Evolutionary conservation across 1,140 invertebrate species (phyloP).

Genomic region (Tribolium madens): DNA sequence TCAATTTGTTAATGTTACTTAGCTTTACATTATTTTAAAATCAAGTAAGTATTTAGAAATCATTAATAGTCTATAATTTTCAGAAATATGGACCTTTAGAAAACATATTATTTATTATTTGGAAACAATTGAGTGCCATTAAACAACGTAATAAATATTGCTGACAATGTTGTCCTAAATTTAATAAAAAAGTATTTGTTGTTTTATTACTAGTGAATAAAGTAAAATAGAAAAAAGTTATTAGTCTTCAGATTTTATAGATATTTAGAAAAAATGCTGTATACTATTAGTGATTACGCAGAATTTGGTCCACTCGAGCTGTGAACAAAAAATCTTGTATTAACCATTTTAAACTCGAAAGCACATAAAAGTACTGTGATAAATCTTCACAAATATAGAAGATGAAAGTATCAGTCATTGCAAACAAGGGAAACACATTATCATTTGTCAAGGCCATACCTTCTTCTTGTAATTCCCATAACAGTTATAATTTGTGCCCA

Average conservation of each 20-base stretch:
- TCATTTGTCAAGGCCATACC: neutral
- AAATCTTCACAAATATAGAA: neutral
- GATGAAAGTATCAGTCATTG: neutral
- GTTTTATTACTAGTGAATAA: too few species aligned
- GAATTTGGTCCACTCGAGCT: too few species aligned
- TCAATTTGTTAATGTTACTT: neutral
- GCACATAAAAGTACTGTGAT: neutral
- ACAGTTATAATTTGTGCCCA: neutral
- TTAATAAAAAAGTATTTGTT: too few species aligned
- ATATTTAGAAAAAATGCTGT: too few species aligned
- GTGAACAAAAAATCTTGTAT: too few species aligned
- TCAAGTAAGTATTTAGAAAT: neutral
- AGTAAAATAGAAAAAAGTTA: too few species aligned
- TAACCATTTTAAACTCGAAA: neutral
- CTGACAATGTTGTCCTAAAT: too few species aligned
- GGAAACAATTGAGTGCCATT: neutral
- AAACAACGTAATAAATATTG: too few species aligned
- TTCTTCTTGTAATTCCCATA: neutral
- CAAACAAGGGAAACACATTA: neutral
- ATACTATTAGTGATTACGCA: too few species aligned
- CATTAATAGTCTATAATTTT: neutral
- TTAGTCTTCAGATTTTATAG: too few species aligned
- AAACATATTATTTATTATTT: neutral
- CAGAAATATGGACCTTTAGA: neutral
- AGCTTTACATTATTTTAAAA: neutral